A percentile compares a stretch with the other conserved stretches of the same genome.
These are phyloP conservation scores for Actenoides hombroni DNA, from an alignment of 2,113 vertebrate genomes.

Conservation along the genomic window DNA sequence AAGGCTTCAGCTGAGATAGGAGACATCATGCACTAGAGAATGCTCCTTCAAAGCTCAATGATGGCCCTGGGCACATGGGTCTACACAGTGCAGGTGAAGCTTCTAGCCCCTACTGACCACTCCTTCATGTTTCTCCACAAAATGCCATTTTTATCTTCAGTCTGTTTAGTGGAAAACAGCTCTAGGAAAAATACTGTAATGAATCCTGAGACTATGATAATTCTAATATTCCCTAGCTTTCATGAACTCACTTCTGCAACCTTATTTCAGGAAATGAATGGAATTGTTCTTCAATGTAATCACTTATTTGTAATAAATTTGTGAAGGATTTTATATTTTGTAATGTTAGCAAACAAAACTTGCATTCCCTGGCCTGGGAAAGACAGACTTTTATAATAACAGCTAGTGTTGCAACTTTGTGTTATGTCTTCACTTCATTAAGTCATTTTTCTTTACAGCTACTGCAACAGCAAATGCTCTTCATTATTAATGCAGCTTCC, in stretches of 20 bases:
- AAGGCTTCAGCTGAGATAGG: background rate
- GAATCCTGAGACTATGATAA: background rate
- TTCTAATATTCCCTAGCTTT: background rate
- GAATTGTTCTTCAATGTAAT: background rate
- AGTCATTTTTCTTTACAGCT: slow-evolving; percentile 20
- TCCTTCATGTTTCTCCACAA: background rate
- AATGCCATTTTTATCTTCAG: background rate
- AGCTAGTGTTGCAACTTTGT: background rate
- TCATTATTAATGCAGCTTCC: background rate
- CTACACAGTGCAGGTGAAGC: background rate
- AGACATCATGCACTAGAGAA: background rate
- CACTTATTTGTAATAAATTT: slow-evolving; percentile 29
- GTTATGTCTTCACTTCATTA: background rate
- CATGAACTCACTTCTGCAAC: background rate
- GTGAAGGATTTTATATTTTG: slow-evolving; percentile 13
- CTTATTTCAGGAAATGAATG: slow-evolving; percentile 13
- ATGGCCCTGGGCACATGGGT: too few relatives aligned
- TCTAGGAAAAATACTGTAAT: background rate
- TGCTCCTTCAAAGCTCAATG: background rate
- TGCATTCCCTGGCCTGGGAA: background rate
- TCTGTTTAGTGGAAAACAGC: background rate
- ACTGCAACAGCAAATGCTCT: slow-evolving; percentile 16
- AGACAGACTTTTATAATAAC: background rate
- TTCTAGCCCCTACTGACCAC: background rate
- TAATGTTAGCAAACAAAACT: slow-evolving; percentile 18